phyloP scores from a whole-genome alignment of 2,797 vertebrate genomes.

The Poecilia velifera region DNA sequence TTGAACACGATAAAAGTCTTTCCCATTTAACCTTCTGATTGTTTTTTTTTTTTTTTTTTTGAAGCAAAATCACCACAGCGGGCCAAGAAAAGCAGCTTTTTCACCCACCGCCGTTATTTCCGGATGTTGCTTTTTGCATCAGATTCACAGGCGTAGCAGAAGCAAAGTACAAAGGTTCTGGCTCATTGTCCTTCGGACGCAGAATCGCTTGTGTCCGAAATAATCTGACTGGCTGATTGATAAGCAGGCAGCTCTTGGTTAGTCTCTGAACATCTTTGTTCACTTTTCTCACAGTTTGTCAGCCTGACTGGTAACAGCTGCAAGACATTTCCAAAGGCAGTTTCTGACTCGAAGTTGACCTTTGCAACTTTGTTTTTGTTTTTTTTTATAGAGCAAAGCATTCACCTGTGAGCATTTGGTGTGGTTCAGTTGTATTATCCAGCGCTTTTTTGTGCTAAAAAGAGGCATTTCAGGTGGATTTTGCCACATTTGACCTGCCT shows the following conservation, averaged over 20 bases:
- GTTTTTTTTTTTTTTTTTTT: too few species aligned
- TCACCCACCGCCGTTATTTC: not conserved
- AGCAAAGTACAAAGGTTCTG: not conserved
- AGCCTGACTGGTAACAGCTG: not conserved
- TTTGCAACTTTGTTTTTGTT: not conserved
- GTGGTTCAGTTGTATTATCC: not conserved
- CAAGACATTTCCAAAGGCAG: not conserved
- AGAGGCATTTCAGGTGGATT: conserved; percentile 44
- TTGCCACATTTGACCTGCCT: conserved; percentile 55
- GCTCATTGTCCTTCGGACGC: not conserved
- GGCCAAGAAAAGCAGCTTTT: not conserved
- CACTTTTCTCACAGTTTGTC: not conserved
- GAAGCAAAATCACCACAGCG: not conserved
- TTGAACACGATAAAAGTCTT: not conserved
- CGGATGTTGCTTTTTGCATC: not conserved
- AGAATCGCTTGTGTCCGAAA: too few species aligned
- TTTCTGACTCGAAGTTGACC: not conserved
- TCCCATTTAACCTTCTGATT: not conserved
- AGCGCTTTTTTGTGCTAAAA: conserved; percentile 9
- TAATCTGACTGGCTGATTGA: not conserved
- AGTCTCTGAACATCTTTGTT: not conserved
- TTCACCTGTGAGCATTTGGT: not conserved
- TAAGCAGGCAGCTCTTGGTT: not conserved
- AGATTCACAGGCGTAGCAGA: not conserved
- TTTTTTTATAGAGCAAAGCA: not conserved